Conservation (phyloP, 2,113 vertebrate genomes). For the Nycticryphes semicollaris region DNA sequence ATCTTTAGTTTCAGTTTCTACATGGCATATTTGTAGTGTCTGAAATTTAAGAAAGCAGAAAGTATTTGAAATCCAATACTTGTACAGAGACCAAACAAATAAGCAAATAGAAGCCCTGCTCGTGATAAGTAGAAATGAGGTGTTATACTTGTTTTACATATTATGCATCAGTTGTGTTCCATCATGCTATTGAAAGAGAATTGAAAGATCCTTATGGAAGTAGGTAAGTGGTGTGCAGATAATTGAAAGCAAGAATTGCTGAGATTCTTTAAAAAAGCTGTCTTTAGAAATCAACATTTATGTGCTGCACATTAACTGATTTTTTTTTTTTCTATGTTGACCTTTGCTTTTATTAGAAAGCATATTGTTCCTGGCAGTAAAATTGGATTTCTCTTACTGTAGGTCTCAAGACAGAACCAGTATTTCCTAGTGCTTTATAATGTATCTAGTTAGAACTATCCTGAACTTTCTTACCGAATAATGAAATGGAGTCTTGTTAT, state of each 20-base stretch:
- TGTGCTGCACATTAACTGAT: background rate
- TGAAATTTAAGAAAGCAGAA: background rate
- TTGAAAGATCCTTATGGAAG: background rate
- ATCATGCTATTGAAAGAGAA: background rate
- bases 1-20: background rate
- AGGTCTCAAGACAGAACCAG: background rate
- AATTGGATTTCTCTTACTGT: background rate
- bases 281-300: background rate
- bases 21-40: background rate
- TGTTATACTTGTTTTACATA: background rate
- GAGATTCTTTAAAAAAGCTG: background rate
- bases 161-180: background rate
- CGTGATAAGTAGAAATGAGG: background rate
- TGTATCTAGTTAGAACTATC: background rate
- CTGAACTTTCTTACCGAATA: background rate
- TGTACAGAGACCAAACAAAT: background rate
- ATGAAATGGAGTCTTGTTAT: background rate
- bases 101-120: background rate
- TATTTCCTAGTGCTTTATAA: background rate
- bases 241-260: background rate
- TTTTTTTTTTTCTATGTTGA: background rate
- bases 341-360: background rate
- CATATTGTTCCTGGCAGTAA: background rate
- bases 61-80: background rate
- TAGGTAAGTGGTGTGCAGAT: background rate